Percentiles rank a stretch among this genome's conserved stretches.
Evolutionary conservation across 2,888 invertebrate species (phyloP).

Genomic region (Papilio protenor): DNA sequence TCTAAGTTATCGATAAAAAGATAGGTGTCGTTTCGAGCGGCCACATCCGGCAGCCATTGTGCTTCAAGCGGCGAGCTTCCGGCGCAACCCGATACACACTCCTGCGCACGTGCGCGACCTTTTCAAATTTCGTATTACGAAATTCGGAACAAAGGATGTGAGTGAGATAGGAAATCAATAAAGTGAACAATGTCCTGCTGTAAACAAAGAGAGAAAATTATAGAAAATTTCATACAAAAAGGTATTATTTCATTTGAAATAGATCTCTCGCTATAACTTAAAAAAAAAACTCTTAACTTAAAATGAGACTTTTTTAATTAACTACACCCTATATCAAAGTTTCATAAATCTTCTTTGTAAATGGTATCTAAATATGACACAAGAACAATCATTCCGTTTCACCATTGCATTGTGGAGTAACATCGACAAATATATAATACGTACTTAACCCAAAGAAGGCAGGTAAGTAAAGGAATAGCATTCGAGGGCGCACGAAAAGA

Average conservation of each 20-base stretch:
- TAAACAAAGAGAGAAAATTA: conserved; percentile 5
- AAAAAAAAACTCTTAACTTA: not conserved
- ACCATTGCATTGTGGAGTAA: conserved; percentile 54
- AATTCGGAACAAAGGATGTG: conserved; percentile 67
- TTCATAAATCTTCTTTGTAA: conserved; percentile 25
- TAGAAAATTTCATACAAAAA: not conserved
- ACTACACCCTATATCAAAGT: not conserved
- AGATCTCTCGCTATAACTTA: not conserved
- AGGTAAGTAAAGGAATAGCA: conserved; percentile 68
- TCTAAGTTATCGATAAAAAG: conserved; percentile 82
- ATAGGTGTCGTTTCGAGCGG: conserved; percentile 82
- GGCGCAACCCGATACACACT: conserved; percentile 83
- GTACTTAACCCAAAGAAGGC: conserved; percentile 55
- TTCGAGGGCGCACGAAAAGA: conserved; percentile 75
- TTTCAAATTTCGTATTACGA: conserved; percentile 75
- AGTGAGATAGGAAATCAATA: conserved; percentile 46
- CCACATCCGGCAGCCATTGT: conserved; percentile 83
- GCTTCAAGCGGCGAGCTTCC: conserved; percentile 77
- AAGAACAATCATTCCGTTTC: conserved; percentile 31
- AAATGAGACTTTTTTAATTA: not conserved
- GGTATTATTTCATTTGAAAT: not conserved
- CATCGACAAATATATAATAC: conserved; percentile 58
- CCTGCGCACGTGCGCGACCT: conserved; percentile 84
- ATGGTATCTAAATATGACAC: conserved; percentile 34
- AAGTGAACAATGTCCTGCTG: conserved; percentile 45